Base-by-base conservation (phyloP, 2,888 invertebrate species). In the Athrips mouffetella region DNA sequence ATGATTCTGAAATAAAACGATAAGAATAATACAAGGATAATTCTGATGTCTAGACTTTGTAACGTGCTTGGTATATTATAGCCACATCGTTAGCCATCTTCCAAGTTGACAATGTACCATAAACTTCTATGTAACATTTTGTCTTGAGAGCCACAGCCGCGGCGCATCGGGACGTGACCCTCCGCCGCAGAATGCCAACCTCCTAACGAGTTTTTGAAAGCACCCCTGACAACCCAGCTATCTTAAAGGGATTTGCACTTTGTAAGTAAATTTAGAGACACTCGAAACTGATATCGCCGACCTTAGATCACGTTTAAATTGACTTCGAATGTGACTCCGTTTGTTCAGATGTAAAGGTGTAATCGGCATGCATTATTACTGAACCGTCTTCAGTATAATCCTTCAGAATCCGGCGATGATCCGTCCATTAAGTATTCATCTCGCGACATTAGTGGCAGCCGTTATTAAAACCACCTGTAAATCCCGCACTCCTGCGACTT, bases 401-500 rank as follows among this genome's bases (percentile, higher is more conserved):
- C 74, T 54, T 58, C 60, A 54, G 62, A 59, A 67, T 65, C 67
- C 65, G 31, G 54, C 62, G 71, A 78, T 80, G 83, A 86, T 81
- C 84, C 82, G 55, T 70, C 74, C 75, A 86, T 87, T 84, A 87
- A 85, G 86, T 86, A 88, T 88, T 88, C 88, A 87, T 87, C 86
- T 78, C 76, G 85, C 77, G 80, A 83, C 81, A 86, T 87, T 86
- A 87, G 84, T 67, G 73, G 74, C 75, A 62, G 77, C 75, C 83
- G 85, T 85, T 87, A 88, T 88, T 88, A 87, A 85, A 88, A 87
- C 88, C 87, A 88, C 88, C 87, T 88, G 87, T 84, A 86, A 85
- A 79, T 78, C 86, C 79, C 74, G 71, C 69, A 73, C 74, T 76
- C 68, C 66, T 63, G 65, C 62, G 74, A 72, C 73, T 80, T 80